Conservation (phyloP, 2,113 vertebrate genomes). For the Rhinolophus ferrumequinum region DNA sequence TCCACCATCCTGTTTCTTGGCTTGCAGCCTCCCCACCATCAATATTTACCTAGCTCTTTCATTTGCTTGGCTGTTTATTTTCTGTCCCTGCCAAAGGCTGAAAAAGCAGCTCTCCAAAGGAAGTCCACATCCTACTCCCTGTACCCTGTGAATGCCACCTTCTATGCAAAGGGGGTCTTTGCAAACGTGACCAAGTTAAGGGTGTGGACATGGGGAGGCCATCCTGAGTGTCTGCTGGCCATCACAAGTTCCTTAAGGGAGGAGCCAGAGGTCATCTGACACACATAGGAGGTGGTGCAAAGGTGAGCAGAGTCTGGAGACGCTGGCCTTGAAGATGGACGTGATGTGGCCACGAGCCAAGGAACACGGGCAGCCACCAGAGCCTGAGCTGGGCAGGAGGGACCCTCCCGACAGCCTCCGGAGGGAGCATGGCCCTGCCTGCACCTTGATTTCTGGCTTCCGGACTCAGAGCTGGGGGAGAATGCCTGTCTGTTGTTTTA, state of each 20-base stretch:
- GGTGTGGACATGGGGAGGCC: not conserved
- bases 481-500: accelerated
- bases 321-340: accelerated
- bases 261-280: accelerated
- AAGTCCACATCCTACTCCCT: accelerated
- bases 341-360: accelerated
- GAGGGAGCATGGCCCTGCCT: too few species aligned
- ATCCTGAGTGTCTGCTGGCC: not conserved
- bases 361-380: accelerated
- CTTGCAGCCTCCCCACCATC: not conserved
- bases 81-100: not conserved
- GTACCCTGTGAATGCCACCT: accelerated
- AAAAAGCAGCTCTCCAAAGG: not conserved
- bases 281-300: accelerated
- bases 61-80: not conserved
- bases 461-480: too few species aligned
- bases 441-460: too few species aligned
- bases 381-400: not conserved
- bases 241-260: accelerated
- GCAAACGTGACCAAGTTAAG: not conserved
- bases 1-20: not conserved
- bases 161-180: not conserved
- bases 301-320: not conserved
- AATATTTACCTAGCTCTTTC: not conserved
- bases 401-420: too few species aligned